Percentiles rank a stretch among this genome's conserved stretches.
Evolutionary conservation across 2,888 invertebrate species (phyloP).

Genomic region (Acanthococcus lagerstroemiae): DNA sequence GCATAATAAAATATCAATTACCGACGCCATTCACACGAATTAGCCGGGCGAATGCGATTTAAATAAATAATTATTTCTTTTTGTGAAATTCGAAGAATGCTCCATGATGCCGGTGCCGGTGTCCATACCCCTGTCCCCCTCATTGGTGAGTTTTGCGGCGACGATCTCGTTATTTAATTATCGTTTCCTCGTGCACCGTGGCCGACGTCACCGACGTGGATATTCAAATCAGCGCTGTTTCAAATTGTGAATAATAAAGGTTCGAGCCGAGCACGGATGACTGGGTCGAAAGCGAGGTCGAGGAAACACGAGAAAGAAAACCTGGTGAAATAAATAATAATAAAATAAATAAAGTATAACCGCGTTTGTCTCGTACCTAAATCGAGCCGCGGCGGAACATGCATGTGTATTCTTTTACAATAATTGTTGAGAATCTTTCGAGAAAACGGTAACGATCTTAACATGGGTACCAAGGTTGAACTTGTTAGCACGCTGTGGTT

Average conservation of each 20-base stretch:
- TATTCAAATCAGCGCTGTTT: background rate
- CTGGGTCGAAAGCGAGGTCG: no score
- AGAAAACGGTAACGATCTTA: background rate
- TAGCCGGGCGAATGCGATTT: background rate
- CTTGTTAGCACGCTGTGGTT: background rate
- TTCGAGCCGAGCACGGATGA: background rate
- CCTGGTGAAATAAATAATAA: background rate
- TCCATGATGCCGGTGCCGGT: no score
- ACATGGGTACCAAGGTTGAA: slow-evolving; percentile 5
- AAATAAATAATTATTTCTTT: background rate
- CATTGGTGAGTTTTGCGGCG: no score
- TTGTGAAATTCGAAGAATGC: no score
- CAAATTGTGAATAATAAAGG: background rate
- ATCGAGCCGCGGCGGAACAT: background rate
- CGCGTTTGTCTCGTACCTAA: background rate
- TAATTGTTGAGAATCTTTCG: no score
- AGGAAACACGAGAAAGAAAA: no score
- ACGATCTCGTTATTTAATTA: background rate
- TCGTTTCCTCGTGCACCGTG: background rate
- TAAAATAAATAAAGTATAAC: background rate
- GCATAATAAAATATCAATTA: slow-evolving; percentile 12
- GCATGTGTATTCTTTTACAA: no score
- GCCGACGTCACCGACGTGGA: no score
- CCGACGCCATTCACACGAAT: slow-evolving; percentile 2
- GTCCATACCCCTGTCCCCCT: no score